Evolutionary conservation across 2,797 vertebrate species (phyloP).

Genomic region (Esox lucius): DNA sequence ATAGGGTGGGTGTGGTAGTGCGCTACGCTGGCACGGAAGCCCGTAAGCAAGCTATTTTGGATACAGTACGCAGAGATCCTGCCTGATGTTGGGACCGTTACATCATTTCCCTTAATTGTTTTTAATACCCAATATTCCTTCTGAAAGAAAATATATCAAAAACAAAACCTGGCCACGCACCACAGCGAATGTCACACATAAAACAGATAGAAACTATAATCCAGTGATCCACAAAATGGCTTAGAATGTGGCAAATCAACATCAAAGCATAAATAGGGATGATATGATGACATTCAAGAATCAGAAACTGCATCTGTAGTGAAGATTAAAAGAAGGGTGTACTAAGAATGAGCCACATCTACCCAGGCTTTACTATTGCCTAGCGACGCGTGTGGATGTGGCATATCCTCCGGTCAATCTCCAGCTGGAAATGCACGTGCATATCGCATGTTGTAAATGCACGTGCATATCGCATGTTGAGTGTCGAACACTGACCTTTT

Average conservation of each 20-base stretch:
- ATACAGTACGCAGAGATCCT: conserved; percentile 37
- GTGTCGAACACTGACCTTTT: too few relatives aligned
- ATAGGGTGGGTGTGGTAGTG: conserved; percentile 7
- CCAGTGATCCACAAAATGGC: conserved; percentile 73
- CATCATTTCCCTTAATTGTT: conserved; percentile 72
- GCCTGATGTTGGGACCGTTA: conserved; percentile 34
- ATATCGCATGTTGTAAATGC: too few relatives aligned
- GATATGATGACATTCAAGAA: conserved; percentile 48
- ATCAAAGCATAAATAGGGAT: conserved; percentile 40
- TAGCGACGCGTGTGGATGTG: too few relatives aligned
- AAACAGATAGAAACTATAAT: conserved; percentile 39
- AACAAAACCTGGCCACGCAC: conserved; percentile 33
- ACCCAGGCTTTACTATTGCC: too few relatives aligned
- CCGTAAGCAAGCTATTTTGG: conserved; percentile 37
- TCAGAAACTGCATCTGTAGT: conserved; percentile 28
- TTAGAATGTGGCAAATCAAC: conserved; percentile 35
- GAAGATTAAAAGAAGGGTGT: not conserved
- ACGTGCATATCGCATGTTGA: too few relatives aligned
- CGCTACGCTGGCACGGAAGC: not conserved
- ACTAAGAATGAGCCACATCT: too few relatives aligned
- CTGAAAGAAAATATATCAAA: not conserved
- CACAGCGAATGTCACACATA: conserved; percentile 57
- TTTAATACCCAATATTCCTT: conserved; percentile 55
- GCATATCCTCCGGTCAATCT: too few relatives aligned
- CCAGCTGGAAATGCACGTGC: too few relatives aligned